Base-by-base conservation (phyloP, 2,888 invertebrate genomes). In the Watsonalla cultraria region DNA sequence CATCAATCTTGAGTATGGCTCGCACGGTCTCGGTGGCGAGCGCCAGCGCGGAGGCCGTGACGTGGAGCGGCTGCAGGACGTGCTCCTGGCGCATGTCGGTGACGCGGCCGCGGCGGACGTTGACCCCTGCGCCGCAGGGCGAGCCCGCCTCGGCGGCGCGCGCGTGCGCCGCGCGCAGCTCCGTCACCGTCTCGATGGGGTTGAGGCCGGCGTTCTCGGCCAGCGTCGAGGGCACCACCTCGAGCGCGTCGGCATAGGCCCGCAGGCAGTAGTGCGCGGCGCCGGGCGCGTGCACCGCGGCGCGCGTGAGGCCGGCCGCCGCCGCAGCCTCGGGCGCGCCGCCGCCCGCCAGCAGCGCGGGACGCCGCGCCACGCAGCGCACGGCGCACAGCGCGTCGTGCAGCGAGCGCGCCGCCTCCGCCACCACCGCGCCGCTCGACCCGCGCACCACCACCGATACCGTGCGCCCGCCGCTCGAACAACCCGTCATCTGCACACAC, bases 1-100 rank as follows among this genome's bases (percentile, higher is more conserved):
- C 99, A 88, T 99, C 99, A 75, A 99, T 99, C 92, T 99, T 99
- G 78, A 99, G 93, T 88, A 99, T 99, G 71, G 98, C 97, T 72
- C 99, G 94, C 60, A 99, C 97, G 51, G 99, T 99, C 92, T 99
- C 99, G 0, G 99, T 96, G 60, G 99, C 96, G 70, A 99, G 93
- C 54, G 95, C 97, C 66, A 99, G 94, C 51, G 98, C 98, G 67
- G 97, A 98, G 51, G 95, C 95, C 55, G 98, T 97, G 52, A 99
- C 99, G 76, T 99, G 93, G 68, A 99, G 92, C 48, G 99, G 99
- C 86, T 99, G 99, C 56, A 99, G 95, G 56, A 99, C 99, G 90
- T 98, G 96, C 90, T 99, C 99, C 64, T 97, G 97, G 56, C 97
- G 92, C 84, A 99, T 99, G 87, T 99, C 97, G 2, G 99, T 98